Evolutionary conservation across 1,140 invertebrate species (phyloP), one percentile per base, ranked within the genome.

Genomic region (Nasonia vitripennis): DNA sequence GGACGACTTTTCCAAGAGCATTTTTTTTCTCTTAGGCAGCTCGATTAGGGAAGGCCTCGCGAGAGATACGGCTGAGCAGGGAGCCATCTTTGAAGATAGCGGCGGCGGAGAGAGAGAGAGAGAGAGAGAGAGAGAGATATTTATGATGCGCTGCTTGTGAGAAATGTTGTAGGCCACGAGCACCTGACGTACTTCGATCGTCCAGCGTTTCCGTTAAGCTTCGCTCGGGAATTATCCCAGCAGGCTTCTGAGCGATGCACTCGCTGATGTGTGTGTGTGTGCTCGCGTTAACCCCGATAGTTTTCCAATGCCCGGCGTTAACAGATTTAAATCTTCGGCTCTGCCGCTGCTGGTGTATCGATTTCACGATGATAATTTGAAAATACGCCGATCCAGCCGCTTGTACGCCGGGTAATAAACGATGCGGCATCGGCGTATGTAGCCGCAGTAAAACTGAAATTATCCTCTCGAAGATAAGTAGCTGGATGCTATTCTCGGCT

Each of bases 401-500:
- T 45, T 10, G 41, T 45, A 45, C 9, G 41, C 7, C 6, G 4
- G 20, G 20, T 62, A 62, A 62, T 62, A n/a, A 62, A 62, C 17
- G 55, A 62, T n/a, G 17, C 55, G 6, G 17, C 55, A 20, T 12
- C 48, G 10, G 48, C 48, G 48, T 11, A 11, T 51, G 14, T 17
- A 51, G 5, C 48, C 48, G 48, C 68, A 71, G 31, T 77, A 77
- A 77, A 77, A 77, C 37, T 45, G 74, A 77, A 77, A 77, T 77
- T 77, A 77, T 34, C 74, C 37, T 41, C 9, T 77, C 37, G 27
- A 6, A 77, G 74, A 20, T 45, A 77, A 77, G 68, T 71, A 34
- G 23, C 11, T 10, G 34, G 34, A 37, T 37, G 34, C n/a, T 71
- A 27, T 27, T 27, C 68, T 71, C 27, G 27, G 23, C 20, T 6